Conservation (phyloP, 2,797 vertebrate genomes). For the Anas capensis region DNA sequence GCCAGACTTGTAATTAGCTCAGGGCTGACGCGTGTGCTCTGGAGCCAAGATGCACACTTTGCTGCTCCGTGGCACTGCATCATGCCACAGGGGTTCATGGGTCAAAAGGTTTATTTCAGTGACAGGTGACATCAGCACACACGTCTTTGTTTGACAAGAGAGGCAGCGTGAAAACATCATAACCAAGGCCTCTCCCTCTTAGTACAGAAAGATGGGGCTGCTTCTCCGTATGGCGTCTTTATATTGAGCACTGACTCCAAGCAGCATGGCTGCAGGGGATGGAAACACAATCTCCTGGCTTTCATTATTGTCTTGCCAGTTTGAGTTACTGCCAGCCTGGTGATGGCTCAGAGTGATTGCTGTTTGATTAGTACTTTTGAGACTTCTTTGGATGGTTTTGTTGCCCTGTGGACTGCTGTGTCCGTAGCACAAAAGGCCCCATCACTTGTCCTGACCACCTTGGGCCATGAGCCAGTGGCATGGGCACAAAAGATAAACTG, state of each 20-base stretch:
- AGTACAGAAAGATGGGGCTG: not conserved
- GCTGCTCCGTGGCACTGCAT: not conserved
- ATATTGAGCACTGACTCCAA: not conserved
- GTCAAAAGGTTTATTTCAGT: constrained; percentile 3
- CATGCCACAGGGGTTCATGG: not conserved
- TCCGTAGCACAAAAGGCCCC: not conserved
- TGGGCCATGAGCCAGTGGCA: not conserved
- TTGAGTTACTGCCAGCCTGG: not conserved
- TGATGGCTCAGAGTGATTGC: not conserved
- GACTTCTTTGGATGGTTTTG: not conserved
- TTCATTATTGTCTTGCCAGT: not conserved
- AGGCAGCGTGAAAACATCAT: not conserved
- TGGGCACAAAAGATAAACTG: not conserved
- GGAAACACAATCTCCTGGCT: not conserved
- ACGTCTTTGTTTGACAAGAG: not conserved
- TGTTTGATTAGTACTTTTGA: not conserved
- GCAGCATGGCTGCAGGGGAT: not conserved
- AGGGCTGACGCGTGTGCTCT: not conserved
- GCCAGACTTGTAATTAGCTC: not conserved
- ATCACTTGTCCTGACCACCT: not conserved
- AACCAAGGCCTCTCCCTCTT: not conserved
- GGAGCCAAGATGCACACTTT: not conserved
- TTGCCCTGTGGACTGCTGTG: not conserved
- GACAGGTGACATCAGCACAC: not conserved
- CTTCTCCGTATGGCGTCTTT: not conserved